A percentile compares a stretch with the other conserved stretches of the same genome.
phyloP scores from a whole-genome alignment of 2,888 invertebrate species.

The Andrena bicolor region DNA sequence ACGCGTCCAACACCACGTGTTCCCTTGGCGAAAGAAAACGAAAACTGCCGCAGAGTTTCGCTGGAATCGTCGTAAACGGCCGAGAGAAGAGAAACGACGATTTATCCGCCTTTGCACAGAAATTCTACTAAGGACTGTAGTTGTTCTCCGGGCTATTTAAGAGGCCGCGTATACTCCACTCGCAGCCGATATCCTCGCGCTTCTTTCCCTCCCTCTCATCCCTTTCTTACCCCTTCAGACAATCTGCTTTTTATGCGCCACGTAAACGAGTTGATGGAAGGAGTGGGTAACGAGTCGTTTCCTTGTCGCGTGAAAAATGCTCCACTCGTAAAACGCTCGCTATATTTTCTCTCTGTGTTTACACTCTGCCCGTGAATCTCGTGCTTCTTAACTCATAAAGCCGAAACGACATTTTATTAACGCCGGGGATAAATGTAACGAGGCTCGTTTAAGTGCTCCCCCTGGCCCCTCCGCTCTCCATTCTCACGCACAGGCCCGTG shows the following conservation, averaged over 20 bases:
- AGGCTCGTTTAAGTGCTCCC: conserved; percentile 52
- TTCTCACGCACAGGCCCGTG: neutral
- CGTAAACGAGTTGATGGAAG: conserved; percentile 59
- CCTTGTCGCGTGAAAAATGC: conserved; percentile 65
- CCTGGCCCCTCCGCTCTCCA: neutral
- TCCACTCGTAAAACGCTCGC: conserved; percentile 65
- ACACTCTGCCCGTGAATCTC: conserved; percentile 48
- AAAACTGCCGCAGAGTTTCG: neutral
- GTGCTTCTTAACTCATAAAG: conserved; percentile 67
- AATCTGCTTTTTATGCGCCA: conserved; percentile 65
- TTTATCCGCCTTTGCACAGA: neutral
- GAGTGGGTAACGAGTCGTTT: conserved; percentile 62
- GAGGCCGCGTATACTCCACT: conserved; percentile 31
- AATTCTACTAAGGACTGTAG: conserved; percentile 26
- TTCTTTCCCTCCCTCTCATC: conserved; percentile 23
- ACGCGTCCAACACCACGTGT: neutral
- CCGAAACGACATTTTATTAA: conserved; percentile 66
- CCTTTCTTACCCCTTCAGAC: conserved; percentile 17
- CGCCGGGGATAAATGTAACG: conserved; percentile 61
- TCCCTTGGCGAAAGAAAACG: neutral
- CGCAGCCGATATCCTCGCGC: conserved; percentile 48
- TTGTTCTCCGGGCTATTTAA: conserved; percentile 21
- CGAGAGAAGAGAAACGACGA: neutral
- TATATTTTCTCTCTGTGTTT: conserved; percentile 59
- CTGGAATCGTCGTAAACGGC: conserved; percentile 16